Percentiles rank a stretch among this genome's conserved stretches.
Conservation (phyloP, 2,797 vertebrate species). For the Sebastes taczanowskii region DNA sequence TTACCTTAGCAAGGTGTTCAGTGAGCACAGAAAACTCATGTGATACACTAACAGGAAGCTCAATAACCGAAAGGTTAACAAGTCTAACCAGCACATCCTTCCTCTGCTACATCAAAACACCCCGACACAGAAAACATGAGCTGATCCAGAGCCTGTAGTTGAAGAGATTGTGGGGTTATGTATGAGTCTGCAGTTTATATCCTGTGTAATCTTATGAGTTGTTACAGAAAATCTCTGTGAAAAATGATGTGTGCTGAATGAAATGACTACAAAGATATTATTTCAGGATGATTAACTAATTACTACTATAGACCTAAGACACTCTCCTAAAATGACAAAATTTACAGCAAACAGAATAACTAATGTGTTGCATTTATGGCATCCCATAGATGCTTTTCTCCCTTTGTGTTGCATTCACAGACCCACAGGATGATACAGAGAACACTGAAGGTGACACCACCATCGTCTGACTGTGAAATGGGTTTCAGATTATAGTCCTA, state of each 20-base stretch:
- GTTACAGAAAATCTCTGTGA: not conserved
- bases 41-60: conserved; percentile 49
- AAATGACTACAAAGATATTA: not conserved
- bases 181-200: not conserved
- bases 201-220: not conserved
- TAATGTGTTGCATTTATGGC: not conserved
- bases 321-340: not conserved
- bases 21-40: conserved; percentile 38
- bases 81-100: conserved; percentile 40
- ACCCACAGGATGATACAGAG: not conserved
- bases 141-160: not conserved
- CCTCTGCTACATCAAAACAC: conserved; percentile 25
- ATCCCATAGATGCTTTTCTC: not conserved
- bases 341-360: not conserved
- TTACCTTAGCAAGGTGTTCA: not conserved
- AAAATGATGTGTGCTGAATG: not conserved
- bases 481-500: not conserved
- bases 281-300: not conserved
- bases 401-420: not conserved
- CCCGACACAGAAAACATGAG: conserved; percentile 2
- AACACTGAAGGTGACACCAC: not conserved
- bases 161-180: not conserved
- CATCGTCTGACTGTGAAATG: not conserved
- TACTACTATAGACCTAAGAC: not conserved
- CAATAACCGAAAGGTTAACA: not conserved